A percentile compares a stretch with the other conserved stretches of the same genome.
Evolutionary conservation across 1,140 invertebrate species (phyloP).

Genomic region (Neelides sp.): DNA sequence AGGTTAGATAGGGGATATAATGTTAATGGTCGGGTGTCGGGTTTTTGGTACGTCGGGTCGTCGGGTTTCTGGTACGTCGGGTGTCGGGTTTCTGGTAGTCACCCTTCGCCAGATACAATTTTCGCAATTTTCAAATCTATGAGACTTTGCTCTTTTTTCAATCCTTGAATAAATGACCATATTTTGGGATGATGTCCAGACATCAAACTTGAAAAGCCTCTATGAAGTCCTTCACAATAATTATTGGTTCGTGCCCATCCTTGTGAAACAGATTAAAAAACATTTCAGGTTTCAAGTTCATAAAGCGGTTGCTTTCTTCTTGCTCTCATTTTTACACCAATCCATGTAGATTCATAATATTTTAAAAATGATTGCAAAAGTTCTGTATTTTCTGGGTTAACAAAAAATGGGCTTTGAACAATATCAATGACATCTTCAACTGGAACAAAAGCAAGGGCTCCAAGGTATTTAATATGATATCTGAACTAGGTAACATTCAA

Average conservation of each 20-base stretch:
- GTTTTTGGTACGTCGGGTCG: too few species aligned
- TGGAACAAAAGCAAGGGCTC: slow-evolving; percentile 12
- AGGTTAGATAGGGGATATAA: too few species aligned
- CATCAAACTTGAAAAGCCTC: slow-evolving; percentile 1
- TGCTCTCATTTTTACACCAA: background rate
- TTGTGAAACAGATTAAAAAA: background rate
- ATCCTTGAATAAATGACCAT: too few species aligned
- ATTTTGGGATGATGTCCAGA: slow-evolving; percentile 1
- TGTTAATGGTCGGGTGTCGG: too few species aligned
- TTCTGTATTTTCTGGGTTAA: slow-evolving; percentile 3
- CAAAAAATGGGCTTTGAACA: background rate
- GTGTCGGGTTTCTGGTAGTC: too few species aligned
- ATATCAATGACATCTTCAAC: slow-evolving; percentile 1
- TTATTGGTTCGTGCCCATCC: slow-evolving; percentile 7
- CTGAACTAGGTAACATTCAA: slow-evolving; percentile 7
- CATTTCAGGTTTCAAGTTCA: slow-evolving; percentile 3
- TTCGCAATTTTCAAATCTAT: too few species aligned
- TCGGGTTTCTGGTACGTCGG: too few species aligned
- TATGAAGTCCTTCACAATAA: slow-evolving; percentile 10
- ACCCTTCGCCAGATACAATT: too few species aligned
- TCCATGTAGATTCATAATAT: slow-evolving; percentile 15
- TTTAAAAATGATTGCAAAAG: background rate
- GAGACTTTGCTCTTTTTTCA: too few species aligned
- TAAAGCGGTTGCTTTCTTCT: slow-evolving; percentile 1
- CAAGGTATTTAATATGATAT: background rate